These are phyloP conservation scores for Amblyopsis hoosieri DNA, from an alignment of 2,797 vertebrate species.

Conservation along the genomic window DNA sequence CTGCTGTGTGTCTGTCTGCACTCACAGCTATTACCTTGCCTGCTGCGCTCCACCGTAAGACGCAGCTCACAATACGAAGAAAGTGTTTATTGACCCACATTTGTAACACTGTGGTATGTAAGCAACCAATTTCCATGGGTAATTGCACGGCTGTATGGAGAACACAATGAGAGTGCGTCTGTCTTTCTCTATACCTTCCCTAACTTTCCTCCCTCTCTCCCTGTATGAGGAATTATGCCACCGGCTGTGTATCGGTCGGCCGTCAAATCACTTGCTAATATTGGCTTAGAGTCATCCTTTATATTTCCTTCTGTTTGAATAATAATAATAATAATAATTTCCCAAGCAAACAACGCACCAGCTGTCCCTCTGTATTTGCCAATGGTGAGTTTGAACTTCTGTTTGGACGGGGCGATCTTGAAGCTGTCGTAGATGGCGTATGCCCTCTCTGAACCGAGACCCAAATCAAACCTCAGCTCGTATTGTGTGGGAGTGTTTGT, in stretches of 20 bases:
- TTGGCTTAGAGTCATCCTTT: neutral
- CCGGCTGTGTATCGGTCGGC: constrained; percentile 1
- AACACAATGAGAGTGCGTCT: neutral
- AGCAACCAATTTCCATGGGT: no score
- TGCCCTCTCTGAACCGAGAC: constrained; percentile 73
- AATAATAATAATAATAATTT: no score
- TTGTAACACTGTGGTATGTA: no score
- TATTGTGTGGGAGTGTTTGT: constrained; percentile 79
- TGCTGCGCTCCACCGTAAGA: no score
- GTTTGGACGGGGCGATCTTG: constrained; percentile 81
- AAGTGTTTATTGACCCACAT: no score
- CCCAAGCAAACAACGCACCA: constrained; percentile 64
- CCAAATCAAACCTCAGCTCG: constrained; percentile 83
- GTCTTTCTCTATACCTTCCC: constrained; percentile 26
- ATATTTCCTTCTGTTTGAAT: constrained; percentile 7
- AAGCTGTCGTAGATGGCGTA: constrained; percentile 86
- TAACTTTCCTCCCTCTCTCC: constrained; percentile 19
- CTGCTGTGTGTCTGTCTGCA: no score
- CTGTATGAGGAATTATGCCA: constrained; percentile 20
- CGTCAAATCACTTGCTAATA: constrained; percentile 9
- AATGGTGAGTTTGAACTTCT: constrained; percentile 82
- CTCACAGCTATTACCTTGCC: no score
- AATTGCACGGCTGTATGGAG: no score
- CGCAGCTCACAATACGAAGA: no score
- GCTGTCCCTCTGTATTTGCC: constrained; percentile 87